Percentiles rank a stretch among this genome's conserved stretches.
phyloP scores from a whole-genome alignment of 2,888 invertebrate species.

The Andrena trimmerana region DNA sequence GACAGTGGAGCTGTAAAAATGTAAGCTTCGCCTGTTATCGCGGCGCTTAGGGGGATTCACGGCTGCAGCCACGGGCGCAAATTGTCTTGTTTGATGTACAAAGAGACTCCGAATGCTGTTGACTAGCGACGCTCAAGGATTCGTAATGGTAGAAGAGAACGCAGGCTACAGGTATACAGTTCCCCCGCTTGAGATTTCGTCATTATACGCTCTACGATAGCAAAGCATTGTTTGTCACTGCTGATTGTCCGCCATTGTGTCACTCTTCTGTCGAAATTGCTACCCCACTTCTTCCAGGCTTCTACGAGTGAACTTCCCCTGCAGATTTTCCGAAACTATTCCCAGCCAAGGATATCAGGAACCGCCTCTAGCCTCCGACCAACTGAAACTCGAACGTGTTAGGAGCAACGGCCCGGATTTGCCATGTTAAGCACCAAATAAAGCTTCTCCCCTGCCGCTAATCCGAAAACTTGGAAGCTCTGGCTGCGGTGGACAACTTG shows the following conservation, averaged over 20 bases:
- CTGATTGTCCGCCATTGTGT: background rate
- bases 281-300: background rate
- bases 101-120: slow-evolving; percentile 1
- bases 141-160: background rate
- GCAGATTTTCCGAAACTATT: background rate
- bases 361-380: background rate
- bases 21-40: background rate
- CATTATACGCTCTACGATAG: background rate
- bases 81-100: slow-evolving; percentile 4
- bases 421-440: slow-evolving; percentile 1
- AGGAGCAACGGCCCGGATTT: background rate
- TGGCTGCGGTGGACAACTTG: background rate
- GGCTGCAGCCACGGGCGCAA: background rate
- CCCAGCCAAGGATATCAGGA: background rate
- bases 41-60: background rate
- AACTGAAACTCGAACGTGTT: background rate
- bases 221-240: background rate
- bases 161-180: background rate
- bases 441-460: background rate
- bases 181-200: background rate
- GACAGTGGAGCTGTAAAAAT: background rate
- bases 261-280: background rate
- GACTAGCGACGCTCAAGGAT: background rate
- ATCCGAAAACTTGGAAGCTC: slow-evolving; percentile 7
- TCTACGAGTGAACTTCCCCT: background rate